Percentiles rank a stretch among this genome's conserved stretches.
Evolutionary conservation across 92 coral and sea anemone genomes (phyloP).

Genomic region (Heliopora coerulea): DNA sequence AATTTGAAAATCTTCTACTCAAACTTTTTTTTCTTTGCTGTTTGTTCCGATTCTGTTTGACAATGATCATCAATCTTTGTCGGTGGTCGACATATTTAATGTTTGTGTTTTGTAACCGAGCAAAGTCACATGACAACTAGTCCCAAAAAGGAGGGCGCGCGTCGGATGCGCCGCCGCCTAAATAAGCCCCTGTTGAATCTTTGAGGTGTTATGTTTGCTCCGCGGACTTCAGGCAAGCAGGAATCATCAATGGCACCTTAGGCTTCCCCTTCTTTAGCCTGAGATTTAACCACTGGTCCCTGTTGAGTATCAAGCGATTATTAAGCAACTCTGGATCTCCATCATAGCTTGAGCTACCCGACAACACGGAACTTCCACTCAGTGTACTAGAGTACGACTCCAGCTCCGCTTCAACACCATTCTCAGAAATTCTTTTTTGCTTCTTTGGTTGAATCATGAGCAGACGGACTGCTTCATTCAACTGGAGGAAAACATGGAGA

Average conservation of each 20-base stretch:
- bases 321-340: conserved; percentile 81
- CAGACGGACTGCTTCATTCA: conserved; percentile 81
- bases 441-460: conserved; percentile 94
- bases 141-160: too few relatives aligned
- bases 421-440: conserved; percentile 52
- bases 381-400: conserved; percentile 88
- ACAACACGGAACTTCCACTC: conserved; percentile 91
- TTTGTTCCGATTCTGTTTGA: too few relatives aligned
- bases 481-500: conserved; percentile 77
- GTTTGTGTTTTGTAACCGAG: too few relatives aligned
- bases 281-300: conserved; percentile 87
- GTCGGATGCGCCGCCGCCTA: too few relatives aligned
- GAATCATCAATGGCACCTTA: conserved; percentile 71
- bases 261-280: conserved; percentile 87
- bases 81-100: too few relatives aligned
- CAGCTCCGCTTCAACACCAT: conserved; percentile 79
- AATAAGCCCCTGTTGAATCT: not conserved
- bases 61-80: too few relatives aligned
- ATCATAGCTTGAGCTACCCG: conserved; percentile 86
- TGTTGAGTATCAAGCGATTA: conserved; percentile 87
- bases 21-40: too few relatives aligned
- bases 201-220: conserved; percentile 16
- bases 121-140: too few relatives aligned
- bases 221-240: conserved; percentile 71
- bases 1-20: too few relatives aligned